Base-by-base conservation (phyloP, 2,797 vertebrate species). In the Cygnus olor region DNA sequence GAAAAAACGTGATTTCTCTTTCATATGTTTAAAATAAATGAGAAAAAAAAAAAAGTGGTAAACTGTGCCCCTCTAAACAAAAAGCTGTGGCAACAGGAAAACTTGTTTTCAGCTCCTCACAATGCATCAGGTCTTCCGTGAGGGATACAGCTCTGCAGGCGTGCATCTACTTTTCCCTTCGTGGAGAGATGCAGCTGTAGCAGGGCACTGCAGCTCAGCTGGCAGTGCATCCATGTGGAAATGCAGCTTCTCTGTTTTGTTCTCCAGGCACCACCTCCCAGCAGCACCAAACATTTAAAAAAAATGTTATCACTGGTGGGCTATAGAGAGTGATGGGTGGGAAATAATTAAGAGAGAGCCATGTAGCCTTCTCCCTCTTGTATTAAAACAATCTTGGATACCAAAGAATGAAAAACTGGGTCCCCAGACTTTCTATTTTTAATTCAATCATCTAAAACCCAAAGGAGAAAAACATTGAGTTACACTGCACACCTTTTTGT, bases 151-250 rank as follows among this genome's bases (percentile, higher is more conserved):
- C 16, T 79, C 58, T 53, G 47, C 9, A 70, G 27, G 25, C 4
- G 2, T 4, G 28, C n/a, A 28, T 19, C 61, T 45, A 1, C 53
- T 53, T 24, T 32, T n/a, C 24, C 21, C 14, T 12, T 21, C 14
- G 1, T 0, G 1, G 57, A 19, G 69, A 51, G 12, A 21, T 7
- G 11, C 19, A 42, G 36, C 13, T 51, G 22, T 18, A 17, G 14
- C 44, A 17, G 61, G 3, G 0, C 70, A 11, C 9, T 42, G 12
- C 20, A 57, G 72, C 56, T 65, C 0, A 53, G n/a, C 56, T 60
- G 0, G 1, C 17, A 16, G 77, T 2, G 30, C 15, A 6, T 24
- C 42, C 25, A 0, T 3, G 5, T 21, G 47, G 60, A 49, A 47
- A n/a, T 6, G 24, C 27, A 42, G n/a, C 54, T 36, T 61, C 51